These are phyloP conservation scores for Conchocele bisecta DNA, from an alignment of 2,888 invertebrate species.

Conservation along the genomic window DNA sequence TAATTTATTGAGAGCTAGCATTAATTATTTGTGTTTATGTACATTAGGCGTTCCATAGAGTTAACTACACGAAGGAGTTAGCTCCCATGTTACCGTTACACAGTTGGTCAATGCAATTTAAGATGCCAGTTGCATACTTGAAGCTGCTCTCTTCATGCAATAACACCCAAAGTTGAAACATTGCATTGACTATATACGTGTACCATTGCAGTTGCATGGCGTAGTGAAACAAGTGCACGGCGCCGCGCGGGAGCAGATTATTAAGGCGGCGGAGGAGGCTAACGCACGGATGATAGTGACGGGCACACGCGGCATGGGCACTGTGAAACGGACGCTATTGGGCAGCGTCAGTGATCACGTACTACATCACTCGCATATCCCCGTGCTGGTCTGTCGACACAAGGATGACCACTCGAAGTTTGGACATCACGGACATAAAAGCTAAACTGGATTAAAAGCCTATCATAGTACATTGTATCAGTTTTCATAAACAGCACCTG, in stretches of 20 bases:
- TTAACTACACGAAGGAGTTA: too few species aligned
- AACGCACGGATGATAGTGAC: conserved; percentile 43
- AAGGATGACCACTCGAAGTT: conserved; percentile 41
- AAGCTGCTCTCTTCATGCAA: too few species aligned
- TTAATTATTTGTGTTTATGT: too few species aligned
- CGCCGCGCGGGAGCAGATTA: conserved; percentile 16
- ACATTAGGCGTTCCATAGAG: too few species aligned
- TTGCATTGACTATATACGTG: too few species aligned
- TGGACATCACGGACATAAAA: neutral
- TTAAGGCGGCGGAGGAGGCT: conserved; percentile 44
- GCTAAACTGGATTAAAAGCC: neutral
- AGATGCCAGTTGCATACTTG: too few species aligned
- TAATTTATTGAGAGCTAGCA: too few species aligned
- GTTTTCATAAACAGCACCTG: too few species aligned
- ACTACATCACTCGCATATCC: conserved; percentile 53
- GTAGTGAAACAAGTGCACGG: conserved; percentile 25
- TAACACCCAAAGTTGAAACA: too few species aligned
- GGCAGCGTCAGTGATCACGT: conserved; percentile 58
- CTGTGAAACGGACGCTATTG: conserved; percentile 46
- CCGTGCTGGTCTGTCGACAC: conserved; percentile 48
- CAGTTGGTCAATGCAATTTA: too few species aligned
- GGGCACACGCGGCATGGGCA: conserved; percentile 46
- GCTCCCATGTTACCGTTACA: too few species aligned
- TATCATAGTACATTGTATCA: too few species aligned
- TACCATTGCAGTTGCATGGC: conserved; percentile 29